These are phyloP conservation scores for Raja brachyura DNA, from an alignment of 2,113 vertebrate species.

Conservation along the genomic window DNA sequence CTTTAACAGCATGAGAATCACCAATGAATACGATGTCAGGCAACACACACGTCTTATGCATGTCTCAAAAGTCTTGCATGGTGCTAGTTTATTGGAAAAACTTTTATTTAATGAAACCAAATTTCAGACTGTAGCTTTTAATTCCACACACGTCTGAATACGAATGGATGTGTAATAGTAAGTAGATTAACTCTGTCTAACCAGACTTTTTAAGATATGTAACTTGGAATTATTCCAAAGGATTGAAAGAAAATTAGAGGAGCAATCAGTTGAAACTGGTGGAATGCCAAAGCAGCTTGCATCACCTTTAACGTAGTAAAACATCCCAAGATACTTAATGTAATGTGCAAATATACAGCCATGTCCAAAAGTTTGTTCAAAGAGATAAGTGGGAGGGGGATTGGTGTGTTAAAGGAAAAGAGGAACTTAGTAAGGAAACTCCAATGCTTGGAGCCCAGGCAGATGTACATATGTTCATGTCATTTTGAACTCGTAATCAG, in stretches of 20 bases:
- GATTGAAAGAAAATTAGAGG: neutral
- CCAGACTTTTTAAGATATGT: neutral
- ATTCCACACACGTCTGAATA: neutral
- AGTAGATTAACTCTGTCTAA: neutral
- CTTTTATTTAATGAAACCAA: neutral
- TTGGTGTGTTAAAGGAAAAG: too few relatives aligned
- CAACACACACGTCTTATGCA: neutral
- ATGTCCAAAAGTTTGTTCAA: too few relatives aligned
- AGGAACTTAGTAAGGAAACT: too few relatives aligned
- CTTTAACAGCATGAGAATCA: neutral
- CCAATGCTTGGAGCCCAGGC: too few relatives aligned
- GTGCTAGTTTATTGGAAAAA: neutral
- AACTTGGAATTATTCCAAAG: neutral
- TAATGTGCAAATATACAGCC: too few relatives aligned
- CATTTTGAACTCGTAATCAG: too few relatives aligned
- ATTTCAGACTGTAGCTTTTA: neutral
- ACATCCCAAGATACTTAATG: neutral
- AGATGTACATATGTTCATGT: too few relatives aligned
- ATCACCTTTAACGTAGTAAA: neutral
- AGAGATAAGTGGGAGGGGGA: too few relatives aligned
- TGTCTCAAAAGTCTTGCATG: neutral
- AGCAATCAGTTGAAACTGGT: neutral
- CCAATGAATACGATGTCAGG: neutral
- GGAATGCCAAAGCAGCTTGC: neutral
- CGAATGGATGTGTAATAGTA: neutral